Conservation (phyloP, 2,797 vertebrate species). For the Distichodus sexfasciatus region DNA sequence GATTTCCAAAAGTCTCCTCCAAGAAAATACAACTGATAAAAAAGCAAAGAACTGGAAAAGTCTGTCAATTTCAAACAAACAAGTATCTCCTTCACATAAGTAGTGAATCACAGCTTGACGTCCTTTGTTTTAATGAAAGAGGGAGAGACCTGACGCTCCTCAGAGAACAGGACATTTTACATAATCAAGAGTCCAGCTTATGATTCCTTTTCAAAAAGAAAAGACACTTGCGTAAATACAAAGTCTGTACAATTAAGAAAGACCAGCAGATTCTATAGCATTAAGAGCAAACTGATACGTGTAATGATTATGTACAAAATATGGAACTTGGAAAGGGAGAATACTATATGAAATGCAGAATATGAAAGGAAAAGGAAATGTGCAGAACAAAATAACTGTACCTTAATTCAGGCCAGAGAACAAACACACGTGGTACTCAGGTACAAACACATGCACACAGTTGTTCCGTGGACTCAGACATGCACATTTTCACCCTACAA, state of each 20-base stretch:
- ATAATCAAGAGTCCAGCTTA: conserved; percentile 62
- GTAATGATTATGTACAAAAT: conserved; percentile 55
- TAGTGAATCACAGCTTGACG: not conserved
- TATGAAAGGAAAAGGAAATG: conserved; percentile 42
- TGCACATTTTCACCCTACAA: conserved; percentile 25
- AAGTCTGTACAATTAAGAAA: conserved; percentile 58
- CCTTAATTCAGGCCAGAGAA: conserved; percentile 48
- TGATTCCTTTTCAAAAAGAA: conserved; percentile 66
- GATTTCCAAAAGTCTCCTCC: not conserved
- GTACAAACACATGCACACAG: conserved; percentile 47
- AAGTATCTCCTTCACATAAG: not conserved
- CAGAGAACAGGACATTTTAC: conserved; percentile 30
- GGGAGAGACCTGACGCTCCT: not conserved
- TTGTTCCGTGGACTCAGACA: conserved; percentile 35
- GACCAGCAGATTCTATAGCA: not conserved
- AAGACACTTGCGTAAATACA: conserved; percentile 58
- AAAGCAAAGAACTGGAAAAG: not conserved
- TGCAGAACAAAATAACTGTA: conserved; percentile 48
- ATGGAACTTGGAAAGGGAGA: conserved; percentile 54
- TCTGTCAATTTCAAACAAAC: conserved; percentile 1
- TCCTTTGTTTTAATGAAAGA: not conserved
- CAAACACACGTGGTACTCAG: conserved; percentile 51
- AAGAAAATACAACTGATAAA: conserved; percentile 18
- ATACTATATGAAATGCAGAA: conserved; percentile 41
- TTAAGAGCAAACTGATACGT: conserved; percentile 44